Evolutionary conservation across 2,797 vertebrate genomes (phyloP), one percentile per base, ranked within the genome.

Genomic region (Heliangelus exortis): DNA sequence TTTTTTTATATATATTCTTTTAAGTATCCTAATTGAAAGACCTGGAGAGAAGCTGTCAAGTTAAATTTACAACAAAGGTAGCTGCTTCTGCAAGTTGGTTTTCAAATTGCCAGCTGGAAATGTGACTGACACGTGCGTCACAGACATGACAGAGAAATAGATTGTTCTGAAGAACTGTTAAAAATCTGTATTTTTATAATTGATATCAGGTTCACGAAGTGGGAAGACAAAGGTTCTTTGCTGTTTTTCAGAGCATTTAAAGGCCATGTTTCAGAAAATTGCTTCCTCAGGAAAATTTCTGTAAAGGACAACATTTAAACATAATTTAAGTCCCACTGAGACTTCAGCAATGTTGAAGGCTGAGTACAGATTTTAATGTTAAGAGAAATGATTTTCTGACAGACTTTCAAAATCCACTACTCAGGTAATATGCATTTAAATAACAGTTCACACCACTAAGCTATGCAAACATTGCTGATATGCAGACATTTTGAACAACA

Each of bases 51-150:
- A 91, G 31, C 55, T 76, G 89, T 96, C 76, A 89, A 22, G 31
- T 81, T 90, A 57, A 95, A 93, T 94, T 84, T 54, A 71, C 73
- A 50, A 84, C 41, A 79, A 75, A 90, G 54, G 51, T 29, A 71
- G 53, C 43, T 92, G 58, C 22, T 79, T 86, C 71, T 76, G 73
- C 66, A 87, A 59, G 67, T 48, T 23, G 48, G 84, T 45, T 81
- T 95, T 79, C 54, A 86, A 48, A 81, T 29, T 89, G 22, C 20
- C 10, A 33, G 22, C 50, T 95, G 75, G 57, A 94, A 96, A 39
- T 78, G 29, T 85, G 84, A 90, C 65, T 86, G 66, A 92, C 92
- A 62, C 0, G 2, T 3, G 0, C 51, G 36, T 57, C 51, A 74
- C 16, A 11, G 0, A 29, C 6, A 0, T 65, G 84, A 87, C 72